Conservation (phyloP, 2,113 vertebrate species). For the Rhegmatorhina hoffmannsi region DNA sequence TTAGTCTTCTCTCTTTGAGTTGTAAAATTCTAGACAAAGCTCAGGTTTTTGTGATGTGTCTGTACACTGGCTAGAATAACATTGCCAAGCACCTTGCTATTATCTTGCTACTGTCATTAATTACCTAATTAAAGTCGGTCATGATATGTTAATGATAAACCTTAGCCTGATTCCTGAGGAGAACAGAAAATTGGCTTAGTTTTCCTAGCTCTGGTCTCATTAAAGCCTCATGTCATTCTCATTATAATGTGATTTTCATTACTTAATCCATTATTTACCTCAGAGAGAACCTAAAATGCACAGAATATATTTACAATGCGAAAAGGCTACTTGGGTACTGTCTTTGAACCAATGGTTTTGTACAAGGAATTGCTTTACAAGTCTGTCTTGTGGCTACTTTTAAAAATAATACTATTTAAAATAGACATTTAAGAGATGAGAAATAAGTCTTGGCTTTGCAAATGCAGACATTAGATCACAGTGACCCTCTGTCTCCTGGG, state of each 20-base stretch:
- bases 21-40: neutral
- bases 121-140: slow-evolving; percentile 7
- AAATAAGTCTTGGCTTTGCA: slow-evolving; percentile 36
- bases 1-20: neutral
- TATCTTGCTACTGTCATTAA: slow-evolving; percentile 4
- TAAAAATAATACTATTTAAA: slow-evolving; percentile 5
- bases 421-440: slow-evolving; percentile 1
- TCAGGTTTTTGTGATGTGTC: neutral
- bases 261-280: slow-evolving; percentile 40
- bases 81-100: neutral
- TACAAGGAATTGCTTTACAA: neutral
- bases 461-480: slow-evolving; percentile 59
- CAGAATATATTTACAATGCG: neutral
- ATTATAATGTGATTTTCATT: slow-evolving; percentile 21
- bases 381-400: neutral
- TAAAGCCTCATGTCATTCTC: slow-evolving; percentile 14
- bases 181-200: slow-evolving; percentile 5
- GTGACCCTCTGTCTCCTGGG: slow-evolving; percentile 13
- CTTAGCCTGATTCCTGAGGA: slow-evolving; percentile 15
- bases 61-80: neutral
- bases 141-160: neutral
- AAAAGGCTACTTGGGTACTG: neutral
- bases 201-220: neutral
- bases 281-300: neutral
- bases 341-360: neutral